Conservation (phyloP, 1,140 invertebrate genomes). For the Heliconius congener region DNA sequence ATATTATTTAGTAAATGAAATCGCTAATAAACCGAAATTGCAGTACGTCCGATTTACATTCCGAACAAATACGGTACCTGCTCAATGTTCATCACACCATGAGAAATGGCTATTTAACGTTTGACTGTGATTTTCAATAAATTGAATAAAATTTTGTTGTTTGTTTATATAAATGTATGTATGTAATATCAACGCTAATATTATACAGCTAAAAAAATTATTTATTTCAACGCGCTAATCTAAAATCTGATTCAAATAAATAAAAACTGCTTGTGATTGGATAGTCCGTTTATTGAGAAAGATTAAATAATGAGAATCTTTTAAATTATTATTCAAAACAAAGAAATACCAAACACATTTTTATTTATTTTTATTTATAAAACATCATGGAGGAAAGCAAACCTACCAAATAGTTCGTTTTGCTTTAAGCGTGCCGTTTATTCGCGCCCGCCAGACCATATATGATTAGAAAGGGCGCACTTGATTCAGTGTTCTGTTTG, state of each 20-base stretch:
- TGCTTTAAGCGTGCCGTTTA: slow-evolving; percentile 37
- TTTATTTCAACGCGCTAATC: too few relatives aligned
- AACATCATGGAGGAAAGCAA: not conserved
- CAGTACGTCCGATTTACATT: slow-evolving; percentile 31
- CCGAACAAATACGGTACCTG: slow-evolving; percentile 23
- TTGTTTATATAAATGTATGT: not conserved
- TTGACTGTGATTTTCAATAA: slow-evolving; percentile 8
- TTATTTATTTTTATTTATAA: not conserved
- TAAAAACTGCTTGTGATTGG: too few relatives aligned
- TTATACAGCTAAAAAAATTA: too few relatives aligned
- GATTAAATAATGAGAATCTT: too few relatives aligned
- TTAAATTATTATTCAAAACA: too few relatives aligned
- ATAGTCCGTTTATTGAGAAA: too few relatives aligned
- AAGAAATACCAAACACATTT: too few relatives aligned
- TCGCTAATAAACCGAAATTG: slow-evolving; percentile 33
- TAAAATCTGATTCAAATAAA: too few relatives aligned
- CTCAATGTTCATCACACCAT: slow-evolving; percentile 22
- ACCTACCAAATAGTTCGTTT: slow-evolving; percentile 34
- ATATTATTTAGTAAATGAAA: slow-evolving; percentile 40
- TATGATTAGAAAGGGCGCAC: slow-evolving; percentile 39
- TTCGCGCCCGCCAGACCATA: slow-evolving; percentile 42
- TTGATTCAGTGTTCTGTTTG: slow-evolving; percentile 19
- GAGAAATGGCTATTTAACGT: slow-evolving; percentile 11
- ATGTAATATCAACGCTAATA: too few relatives aligned
- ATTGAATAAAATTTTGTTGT: not conserved